Base-by-base conservation (phyloP, 1,140 invertebrate genomes). In the Drosophila jambulina region DNA sequence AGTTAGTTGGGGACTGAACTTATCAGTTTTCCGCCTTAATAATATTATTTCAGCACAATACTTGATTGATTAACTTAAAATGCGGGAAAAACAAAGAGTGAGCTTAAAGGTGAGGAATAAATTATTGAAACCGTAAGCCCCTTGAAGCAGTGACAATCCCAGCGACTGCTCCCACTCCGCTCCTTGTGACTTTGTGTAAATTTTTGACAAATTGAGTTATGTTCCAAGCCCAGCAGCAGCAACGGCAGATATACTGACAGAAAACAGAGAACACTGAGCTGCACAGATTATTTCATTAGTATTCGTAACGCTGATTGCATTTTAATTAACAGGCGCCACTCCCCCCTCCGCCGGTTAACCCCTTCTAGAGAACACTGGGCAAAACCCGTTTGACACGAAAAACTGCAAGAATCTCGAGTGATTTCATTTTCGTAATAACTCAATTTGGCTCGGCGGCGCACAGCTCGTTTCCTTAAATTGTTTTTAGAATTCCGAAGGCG, bases 271-370 rank as follows among this genome's bases (percentile, higher is more conserved):
- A 51, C 53, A n/a, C 69, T 40, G 42, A 71, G 51, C 43, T 51
- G 51, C 38, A 61, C 46, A 74, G 69, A 60, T 74, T 74, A 82
- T 81, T 82, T 85, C 78, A 85, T 85, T 85, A 86, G 82, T 85
- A 86, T 85, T 78, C 82, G 82, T 75, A 77, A 86, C 82, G 60
- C 78, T 86, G 82, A 86, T 85, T 85, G 82, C 82, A 85, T 86
- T 85, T 85, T 86, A 85, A 85, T 86, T 86, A 85, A 85, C 82
- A 67, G 74, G 82, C 82, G 82, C 82, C 82, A 84, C 61, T 48
- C 62, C 78, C 75, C 3, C 59, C 17, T 10, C 3, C 8, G 19
- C 23, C 40, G 13, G 19, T 13, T 40, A 36, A 56, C 43, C 62
- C 64, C 54, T 42, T 29, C 46, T 29, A 54, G 51, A 23, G 32